Conservation (phyloP, 2,888 invertebrate genomes). For the Agrochola macilenta region DNA sequence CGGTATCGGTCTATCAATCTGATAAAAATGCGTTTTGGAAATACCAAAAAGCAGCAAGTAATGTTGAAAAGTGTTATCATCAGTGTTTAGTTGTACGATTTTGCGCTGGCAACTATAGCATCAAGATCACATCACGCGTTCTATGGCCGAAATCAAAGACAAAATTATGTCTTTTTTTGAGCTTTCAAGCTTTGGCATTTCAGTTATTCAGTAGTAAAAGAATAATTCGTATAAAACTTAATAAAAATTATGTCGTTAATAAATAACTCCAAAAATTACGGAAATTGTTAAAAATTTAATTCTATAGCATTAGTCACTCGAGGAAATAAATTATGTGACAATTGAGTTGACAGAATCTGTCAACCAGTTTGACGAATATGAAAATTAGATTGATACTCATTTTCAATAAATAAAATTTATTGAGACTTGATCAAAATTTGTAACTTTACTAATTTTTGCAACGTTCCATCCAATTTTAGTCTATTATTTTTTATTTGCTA, state of each 20-base stretch:
- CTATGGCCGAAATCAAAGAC: slow-evolving; percentile 55
- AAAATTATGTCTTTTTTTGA: slow-evolving; percentile 27
- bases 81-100: slow-evolving; percentile 3
- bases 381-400: slow-evolving; percentile 81
- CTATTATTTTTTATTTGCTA: slow-evolving; percentile 84
- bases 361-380: slow-evolving; percentile 85
- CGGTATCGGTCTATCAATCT: background rate
- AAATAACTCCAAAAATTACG: background rate
- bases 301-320: slow-evolving; percentile 23
- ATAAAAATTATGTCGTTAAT: background rate
- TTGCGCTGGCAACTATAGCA: slow-evolving; percentile 43
- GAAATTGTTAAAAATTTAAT: background rate
- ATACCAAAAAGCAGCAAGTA: background rate
- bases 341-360: slow-evolving; percentile 77
- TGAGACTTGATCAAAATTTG: slow-evolving; percentile 70
- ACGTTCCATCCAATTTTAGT: slow-evolving; percentile 74
- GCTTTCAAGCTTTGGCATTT: slow-evolving; percentile 27
- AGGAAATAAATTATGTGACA: slow-evolving; percentile 61
- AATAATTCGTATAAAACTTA: background rate
- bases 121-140: slow-evolving; percentile 59
- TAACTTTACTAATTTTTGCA: slow-evolving; percentile 70
- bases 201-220: background rate
- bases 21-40: background rate
- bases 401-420: slow-evolving; percentile 73
- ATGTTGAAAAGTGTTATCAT: background rate